Base-by-base conservation (phyloP, 2,888 invertebrate genomes). In the Heliconius sara region DNA sequence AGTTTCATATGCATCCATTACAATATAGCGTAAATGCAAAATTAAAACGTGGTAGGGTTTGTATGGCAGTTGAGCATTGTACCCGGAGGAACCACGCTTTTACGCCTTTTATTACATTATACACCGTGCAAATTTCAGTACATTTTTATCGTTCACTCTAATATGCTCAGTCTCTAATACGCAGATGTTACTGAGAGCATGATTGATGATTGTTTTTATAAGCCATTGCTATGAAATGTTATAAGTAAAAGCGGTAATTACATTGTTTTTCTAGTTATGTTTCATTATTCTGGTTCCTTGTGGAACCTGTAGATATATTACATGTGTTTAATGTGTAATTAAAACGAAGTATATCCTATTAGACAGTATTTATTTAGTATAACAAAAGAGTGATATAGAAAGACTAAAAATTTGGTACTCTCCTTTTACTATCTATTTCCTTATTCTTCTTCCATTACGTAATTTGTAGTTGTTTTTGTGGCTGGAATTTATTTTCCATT, bases 11-110 rank as follows among this genome's bases (percentile, higher is more conserved):
- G 66, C 67, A 47, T 75, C 74, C 71, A 68, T 76, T 76, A 79
- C 76, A 76, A 60, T 77, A 67, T 70, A 71, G 65, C 60, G 75
- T 67, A 57, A 72, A 80, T 75, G 39, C 43, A 39, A 80, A 80
- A 80, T 80, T 75, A 80, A 80, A 78, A 78, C 75, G 72, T 76
- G 78, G 76, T 70, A 80, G 77, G 47, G 68, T 25, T 30, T 80
- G 77, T 76, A 71, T 72, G 52, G 75, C 75, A 70, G 70, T 71
- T 57, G 60, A 68, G 52, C 65, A 77, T 77, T 70, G 68, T 65
- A 77, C 77, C 80, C 77, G 68, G 78, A 79, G 74, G 76, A 70
- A 67, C 63, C 70, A 30, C 63, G 73, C 43, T 80, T 74, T 77
- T 74, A 67, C 60, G 47, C 60, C n/a, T 67, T 78, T 68, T 79